Conservation (phyloP, 2,888 invertebrate genomes). For the Temnothorax ravouxi region DNA sequence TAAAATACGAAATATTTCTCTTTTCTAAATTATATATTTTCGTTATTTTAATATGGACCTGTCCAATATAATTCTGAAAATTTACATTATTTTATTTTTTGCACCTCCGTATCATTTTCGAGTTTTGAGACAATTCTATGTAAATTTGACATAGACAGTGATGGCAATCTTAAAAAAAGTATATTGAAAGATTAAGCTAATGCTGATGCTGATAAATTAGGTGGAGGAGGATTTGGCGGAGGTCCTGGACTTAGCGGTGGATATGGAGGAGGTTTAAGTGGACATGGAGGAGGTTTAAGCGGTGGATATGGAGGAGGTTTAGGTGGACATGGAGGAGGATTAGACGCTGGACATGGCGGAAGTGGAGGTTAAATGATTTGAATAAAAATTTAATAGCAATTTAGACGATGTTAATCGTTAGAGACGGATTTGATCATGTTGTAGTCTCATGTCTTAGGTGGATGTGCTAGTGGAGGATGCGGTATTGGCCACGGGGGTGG, state of each 20-base stretch:
- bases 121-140: background rate
- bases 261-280: constrained; percentile 73
- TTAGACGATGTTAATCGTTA: background rate
- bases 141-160: constrained; percentile 10
- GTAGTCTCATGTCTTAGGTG: constrained; percentile 28
- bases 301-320: constrained; percentile 63
- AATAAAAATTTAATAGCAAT: background rate
- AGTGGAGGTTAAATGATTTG: constrained; percentile 28
- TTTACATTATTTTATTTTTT: background rate
- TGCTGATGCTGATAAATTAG: constrained; percentile 72
- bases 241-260: constrained; percentile 60
- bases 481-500: constrained; percentile 4
- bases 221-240: constrained; percentile 70
- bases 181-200: background rate
- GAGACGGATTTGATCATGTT: background rate
- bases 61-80: background rate
- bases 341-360: constrained; percentile 49
- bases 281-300: constrained; percentile 66
- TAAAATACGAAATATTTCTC: background rate
- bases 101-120: background rate
- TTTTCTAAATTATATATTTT: constrained; percentile 18
- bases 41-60: background rate
- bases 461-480: constrained; percentile 47
- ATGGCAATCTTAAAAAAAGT: constrained; percentile 28
- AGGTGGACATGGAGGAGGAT: constrained; percentile 75